Evolutionary conservation across 2,888 invertebrate species (phyloP), one percentile per base, ranked within the genome.

Genomic region (Cremastobaeus sp.): DNA sequence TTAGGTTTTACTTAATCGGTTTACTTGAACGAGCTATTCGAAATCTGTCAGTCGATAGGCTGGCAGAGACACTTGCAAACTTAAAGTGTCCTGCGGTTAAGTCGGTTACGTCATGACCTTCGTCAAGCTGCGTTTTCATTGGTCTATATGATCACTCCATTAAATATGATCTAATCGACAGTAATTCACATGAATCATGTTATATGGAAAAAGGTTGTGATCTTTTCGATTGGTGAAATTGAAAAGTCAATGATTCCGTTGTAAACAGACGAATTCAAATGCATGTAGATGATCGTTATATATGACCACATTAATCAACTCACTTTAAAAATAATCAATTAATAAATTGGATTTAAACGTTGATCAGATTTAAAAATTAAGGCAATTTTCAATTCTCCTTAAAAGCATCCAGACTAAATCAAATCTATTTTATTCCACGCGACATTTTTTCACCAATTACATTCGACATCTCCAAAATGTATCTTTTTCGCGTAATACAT

Each of bases 31-130:
- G 43, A 21, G 41, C 41, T 55, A 20, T 20, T 15, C 45, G 18
- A 47, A 59, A 47, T 59, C 45, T 59, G 35, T 47, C 37, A 47
- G 47, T 37, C 59, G 17, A 59, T 59, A 37, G 47, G 9, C 59
- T n/a, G n/a, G n/a, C n/a, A n/a, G n/a, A n/a, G n/a, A 59, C 18
- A 47, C 47, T 47, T 37, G 1, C 12, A 35, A 28, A 59, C 47
- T 47, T 59, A 37, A 45, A 47, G 28, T 35, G 37, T 47, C 59
- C 21, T 17, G 28, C 25, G 34, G 28, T 47, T 59, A 47, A 59
- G 34, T 35, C 57, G 21, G 43, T 57, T 57, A 57, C 45, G 14
- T 39, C 54, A 39, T 30, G 39, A 54, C 54, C 54, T 54, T 54
- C 39, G 54, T 8, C 12, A 17, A 37, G 14, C 15, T 37, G 21